Base-by-base conservation (phyloP, 92 coral and sea anemone species). In the Phenganax marumi region DNA sequence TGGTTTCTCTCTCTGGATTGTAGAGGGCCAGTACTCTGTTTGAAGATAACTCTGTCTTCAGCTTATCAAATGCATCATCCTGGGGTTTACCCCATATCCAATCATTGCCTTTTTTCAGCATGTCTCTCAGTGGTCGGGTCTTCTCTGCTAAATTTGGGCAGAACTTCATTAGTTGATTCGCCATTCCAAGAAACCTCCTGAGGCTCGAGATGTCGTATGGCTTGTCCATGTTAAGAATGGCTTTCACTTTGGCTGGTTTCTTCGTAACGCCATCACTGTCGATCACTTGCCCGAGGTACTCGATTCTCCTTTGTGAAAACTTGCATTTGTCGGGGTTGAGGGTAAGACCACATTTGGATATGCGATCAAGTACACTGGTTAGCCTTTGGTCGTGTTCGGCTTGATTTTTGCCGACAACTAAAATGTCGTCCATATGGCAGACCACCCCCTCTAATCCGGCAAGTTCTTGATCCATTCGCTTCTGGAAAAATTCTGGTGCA, bases 1-100 rank as follows among this genome's bases (percentile, higher is more conserved):
- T 39, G n/a, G 70, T 63, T 18, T 63, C 70, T 63, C 70, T 63
- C 22, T 63, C 70, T 63, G 70, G 18, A 18, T 63, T 63, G 70
- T 63, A 63, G 70, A 63, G 23, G 16, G 70, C 70, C 10, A 63
- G 70, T 12, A 63, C 22, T 63, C 70, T 63, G 16, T 63, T 39
- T 12, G 70, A 63, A 11, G 70, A 12, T 18, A 33, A 33, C 43
- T 33, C 43, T 33, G 43, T 33, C 43, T 33, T 33, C 43, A 33
- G 43, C 43, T 33, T 33, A 33, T 33, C 43, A 33, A 56, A 56
- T 56, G 21, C 63, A 14, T 66, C 84, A 50, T 89, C 84, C 83
- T 84, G 88, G 50, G 83, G 88, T 49, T 87, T 87, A 48, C 89
- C 91, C 18, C 89, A 90, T 16, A 91, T 71, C 24, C 90, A 84